Percentiles rank a stretch among this genome's conserved stretches.
phyloP scores from a whole-genome alignment of 2,888 invertebrate genomes.

The Protodeltote pygarga region DNA sequence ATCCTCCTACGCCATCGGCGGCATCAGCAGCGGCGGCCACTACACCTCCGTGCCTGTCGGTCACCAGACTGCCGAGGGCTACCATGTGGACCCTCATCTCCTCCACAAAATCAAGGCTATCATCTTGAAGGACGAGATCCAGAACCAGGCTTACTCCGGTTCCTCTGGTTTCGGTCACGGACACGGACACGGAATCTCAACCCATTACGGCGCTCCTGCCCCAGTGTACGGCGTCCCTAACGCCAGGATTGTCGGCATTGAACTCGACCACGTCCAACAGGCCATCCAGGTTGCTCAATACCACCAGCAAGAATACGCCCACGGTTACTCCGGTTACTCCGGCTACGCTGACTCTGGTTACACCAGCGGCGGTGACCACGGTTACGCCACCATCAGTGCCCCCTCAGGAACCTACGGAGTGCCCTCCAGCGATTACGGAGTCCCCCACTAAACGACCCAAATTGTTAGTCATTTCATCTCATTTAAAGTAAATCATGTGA shows the following conservation, averaged over 20 bases:
- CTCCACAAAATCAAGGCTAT: conserved; percentile 94
- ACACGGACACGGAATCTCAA: conserved; percentile 85
- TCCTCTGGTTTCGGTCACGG: conserved; percentile 72
- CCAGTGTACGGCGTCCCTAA: conserved; percentile 90
- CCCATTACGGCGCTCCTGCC: conserved; percentile 90
- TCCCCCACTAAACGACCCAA: conserved; percentile 74
- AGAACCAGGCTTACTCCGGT: conserved; percentile 83
- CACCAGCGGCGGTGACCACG: conserved; percentile 64
- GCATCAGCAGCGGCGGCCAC: conserved; percentile 90
- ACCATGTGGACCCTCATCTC: conserved; percentile 92
- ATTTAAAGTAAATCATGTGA: conserved; percentile 82
- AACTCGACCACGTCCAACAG: conserved; percentile 94
- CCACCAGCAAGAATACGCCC: conserved; percentile 88
- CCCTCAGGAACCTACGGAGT: conserved; percentile 83
- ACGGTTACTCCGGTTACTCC: conserved; percentile 68
- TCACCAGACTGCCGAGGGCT: conserved; percentile 93
- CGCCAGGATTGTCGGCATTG: conserved; percentile 92
- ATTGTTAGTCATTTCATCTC: conserved; percentile 77
- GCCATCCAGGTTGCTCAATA: conserved; percentile 96
- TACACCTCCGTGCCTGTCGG: conserved; percentile 92
- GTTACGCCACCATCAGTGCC: conserved; percentile 76
- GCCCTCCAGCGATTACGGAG: conserved; percentile 81
- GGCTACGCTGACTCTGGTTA: conserved; percentile 74
- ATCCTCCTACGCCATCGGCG: conserved; percentile 86
- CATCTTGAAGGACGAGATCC: conserved; percentile 92